Evolutionary conservation across 92 coral and sea anemone genomes (phyloP), one percentile per base, ranked within the genome.

Genomic region (Porites rus): DNA sequence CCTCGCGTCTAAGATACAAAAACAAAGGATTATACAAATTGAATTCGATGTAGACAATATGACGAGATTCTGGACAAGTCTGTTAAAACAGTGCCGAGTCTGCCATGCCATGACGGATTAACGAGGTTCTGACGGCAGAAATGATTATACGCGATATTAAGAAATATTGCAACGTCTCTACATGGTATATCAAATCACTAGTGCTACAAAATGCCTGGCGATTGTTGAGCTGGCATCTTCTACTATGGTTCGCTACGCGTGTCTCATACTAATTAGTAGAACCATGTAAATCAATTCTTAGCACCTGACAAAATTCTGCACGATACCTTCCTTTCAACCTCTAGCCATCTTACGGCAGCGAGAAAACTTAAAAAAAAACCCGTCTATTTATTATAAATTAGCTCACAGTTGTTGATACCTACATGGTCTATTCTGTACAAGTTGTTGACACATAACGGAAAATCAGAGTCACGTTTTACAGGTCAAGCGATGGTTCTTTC

Each of bases 151-250:
- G 1, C 67, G 18, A 69, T 54, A 68, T 80, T 69, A 7, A 18
- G 12, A 56, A 77, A 24, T 58, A 71, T 81, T 71, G 50, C 19
- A 6, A 10, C 65, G 52, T 50, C 28, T 13, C 10, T 79, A 21
- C 51, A 19, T 14, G 51, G 59, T 58, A 66, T 65, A n/a, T 28
- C 43, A 54, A 16, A 72, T 69, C 20, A 59, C 7, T 13, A 10
- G 50, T 69, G 74, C 64, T 79, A 79, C n/a, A 79, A 79, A 65
- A 58, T 22, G 31, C 6, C 46, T n/a, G 18, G 58, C 9, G 31
- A 51, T 51, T 51, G 43, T 17, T 1, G 10, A 59, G 4, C 82
- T 78, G 46, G 84, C 51, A 51, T 2, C 28, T 80, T 68, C 65
- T 65, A 21, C 38, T 24, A 51, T 54, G 54, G 17, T 6, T 12